A percentile compares a stretch with the other conserved stretches of the same genome.
phyloP scores from a whole-genome alignment of 2,797 vertebrate species.

The Phyllotis vaccarum region DNA sequence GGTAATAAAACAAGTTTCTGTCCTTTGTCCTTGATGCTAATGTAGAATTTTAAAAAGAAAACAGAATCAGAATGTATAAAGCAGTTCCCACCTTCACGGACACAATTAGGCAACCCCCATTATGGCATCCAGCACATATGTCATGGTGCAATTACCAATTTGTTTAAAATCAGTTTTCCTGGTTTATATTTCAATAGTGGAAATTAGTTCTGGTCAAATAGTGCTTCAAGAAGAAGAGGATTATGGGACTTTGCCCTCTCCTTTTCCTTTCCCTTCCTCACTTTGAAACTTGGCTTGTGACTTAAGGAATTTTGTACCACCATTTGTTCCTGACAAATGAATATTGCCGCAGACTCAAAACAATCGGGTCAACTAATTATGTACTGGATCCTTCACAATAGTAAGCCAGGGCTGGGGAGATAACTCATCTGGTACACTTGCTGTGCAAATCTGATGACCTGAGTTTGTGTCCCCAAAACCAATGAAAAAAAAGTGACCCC shows the following conservation, averaged over 20 bases:
- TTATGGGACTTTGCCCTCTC: neutral
- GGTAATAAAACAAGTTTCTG: neutral
- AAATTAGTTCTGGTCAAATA: constrained; percentile 62
- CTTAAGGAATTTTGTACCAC: neutral
- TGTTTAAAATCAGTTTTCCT: constrained; percentile 47
- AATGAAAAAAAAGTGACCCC: neutral
- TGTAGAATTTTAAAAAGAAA: neutral
- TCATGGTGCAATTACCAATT: neutral
- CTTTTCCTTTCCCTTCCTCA: neutral
- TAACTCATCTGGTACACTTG: neutral
- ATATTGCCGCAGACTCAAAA: neutral
- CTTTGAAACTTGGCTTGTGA: neutral
- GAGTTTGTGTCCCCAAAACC: neutral
- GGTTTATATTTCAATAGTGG: constrained; percentile 6
- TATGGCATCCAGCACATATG: neutral
- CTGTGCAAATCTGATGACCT: neutral
- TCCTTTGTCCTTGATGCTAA: neutral
- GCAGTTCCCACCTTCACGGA: neutral
- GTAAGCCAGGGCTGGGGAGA: neutral
- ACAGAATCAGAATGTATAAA: neutral
- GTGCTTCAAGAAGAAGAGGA: neutral
- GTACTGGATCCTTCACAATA: neutral
- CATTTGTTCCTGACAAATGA: neutral
- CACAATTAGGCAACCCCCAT: constrained; percentile 52
- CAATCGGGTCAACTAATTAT: neutral